Evolutionary conservation across 2,797 vertebrate genomes (phyloP).

Genomic region (Hippocampus kuda): DNA sequence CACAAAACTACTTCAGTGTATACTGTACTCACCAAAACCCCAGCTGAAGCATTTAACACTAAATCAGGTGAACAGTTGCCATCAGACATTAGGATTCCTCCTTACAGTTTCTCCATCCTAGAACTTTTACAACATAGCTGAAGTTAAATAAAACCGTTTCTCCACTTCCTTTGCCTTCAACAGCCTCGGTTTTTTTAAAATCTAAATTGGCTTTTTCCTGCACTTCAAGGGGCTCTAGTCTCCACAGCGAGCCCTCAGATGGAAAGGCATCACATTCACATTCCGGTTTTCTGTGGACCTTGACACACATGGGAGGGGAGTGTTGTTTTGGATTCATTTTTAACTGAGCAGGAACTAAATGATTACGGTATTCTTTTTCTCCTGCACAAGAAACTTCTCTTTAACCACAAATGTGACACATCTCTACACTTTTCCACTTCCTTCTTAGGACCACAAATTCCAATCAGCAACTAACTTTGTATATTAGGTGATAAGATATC

Average conservation of each 20-base stretch:
- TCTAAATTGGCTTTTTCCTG: conserved; percentile 67
- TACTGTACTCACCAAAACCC: background rate
- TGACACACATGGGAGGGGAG: conserved; percentile 41
- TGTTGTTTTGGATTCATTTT: conserved; percentile 35
- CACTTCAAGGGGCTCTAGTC: conserved; percentile 32
- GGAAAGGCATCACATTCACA: conserved; percentile 1
- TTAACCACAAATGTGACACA: conserved; percentile 9
- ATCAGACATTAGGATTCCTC: conserved; percentile 18
- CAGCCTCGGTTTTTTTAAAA: conserved; percentile 21
- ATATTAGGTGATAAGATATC: conserved; percentile 41
- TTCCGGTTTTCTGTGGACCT: conserved; percentile 44
- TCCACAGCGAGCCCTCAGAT: conserved; percentile 6
- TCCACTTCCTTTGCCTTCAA: conserved; percentile 40
- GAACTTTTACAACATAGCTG: conserved; percentile 16
- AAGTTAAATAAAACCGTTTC: conserved; percentile 32
- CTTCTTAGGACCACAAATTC: conserved; percentile 31
- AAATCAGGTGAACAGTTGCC: conserved; percentile 30
- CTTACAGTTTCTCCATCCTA: conserved; percentile 8
- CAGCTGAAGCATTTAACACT: conserved; percentile 24
- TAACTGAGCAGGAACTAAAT: conserved; percentile 24
- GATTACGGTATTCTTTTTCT: background rate
- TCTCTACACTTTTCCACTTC: background rate
- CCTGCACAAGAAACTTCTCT: background rate
- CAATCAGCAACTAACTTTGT: conserved; percentile 18
- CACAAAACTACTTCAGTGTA: conserved; percentile 5